These are phyloP conservation scores for Kryptolebias marmoratus DNA, from an alignment of 2,113 vertebrate species.

Conservation along the genomic window DNA sequence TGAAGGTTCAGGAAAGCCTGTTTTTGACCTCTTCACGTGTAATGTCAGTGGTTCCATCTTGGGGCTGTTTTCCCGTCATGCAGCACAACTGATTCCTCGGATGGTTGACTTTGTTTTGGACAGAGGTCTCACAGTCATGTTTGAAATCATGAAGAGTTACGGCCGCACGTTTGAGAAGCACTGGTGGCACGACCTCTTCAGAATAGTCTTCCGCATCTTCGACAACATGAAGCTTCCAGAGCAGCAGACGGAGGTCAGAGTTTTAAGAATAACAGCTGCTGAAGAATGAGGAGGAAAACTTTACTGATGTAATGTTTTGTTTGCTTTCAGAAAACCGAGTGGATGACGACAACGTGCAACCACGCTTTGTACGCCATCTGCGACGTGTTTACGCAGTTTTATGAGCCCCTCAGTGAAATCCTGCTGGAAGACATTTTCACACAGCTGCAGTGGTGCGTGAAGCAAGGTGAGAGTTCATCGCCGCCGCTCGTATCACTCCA, in stretches of 20 bases:
- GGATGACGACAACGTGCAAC: conserved; percentile 99
- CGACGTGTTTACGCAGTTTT: conserved; percentile 97
- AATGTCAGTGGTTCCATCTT: too few species aligned
- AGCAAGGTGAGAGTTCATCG: conserved; percentile 86
- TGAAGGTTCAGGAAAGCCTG: too few species aligned
- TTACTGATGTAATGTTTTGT: background rate
- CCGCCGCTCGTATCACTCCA: background rate
- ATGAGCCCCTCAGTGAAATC: conserved; percentile 92
- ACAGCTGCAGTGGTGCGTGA: conserved; percentile 97
- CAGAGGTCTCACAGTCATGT: conserved; percentile 98
- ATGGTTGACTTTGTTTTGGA: conserved; percentile 8
- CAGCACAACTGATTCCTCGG: background rate
- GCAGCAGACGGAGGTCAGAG: conserved; percentile 92
- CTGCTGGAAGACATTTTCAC: conserved; percentile 92
- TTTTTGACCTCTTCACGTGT: too few species aligned
- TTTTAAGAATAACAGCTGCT: background rate
- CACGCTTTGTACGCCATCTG: conserved; percentile 97
- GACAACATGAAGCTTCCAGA: conserved; percentile 99
- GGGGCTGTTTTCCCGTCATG: too few species aligned
- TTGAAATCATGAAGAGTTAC: conserved; percentile 99
- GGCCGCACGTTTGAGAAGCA: conserved; percentile 96
- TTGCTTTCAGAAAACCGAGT: conserved; percentile 90
- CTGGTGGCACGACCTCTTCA: conserved; percentile 98
- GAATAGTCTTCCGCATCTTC: conserved; percentile 97
- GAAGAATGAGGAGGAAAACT: background rate